These are phyloP conservation scores for Halisarca cf. caerulea DNA, from an alignment of 37 sponge, comb jelly and placozoan species.

Conservation along the genomic window DNA sequence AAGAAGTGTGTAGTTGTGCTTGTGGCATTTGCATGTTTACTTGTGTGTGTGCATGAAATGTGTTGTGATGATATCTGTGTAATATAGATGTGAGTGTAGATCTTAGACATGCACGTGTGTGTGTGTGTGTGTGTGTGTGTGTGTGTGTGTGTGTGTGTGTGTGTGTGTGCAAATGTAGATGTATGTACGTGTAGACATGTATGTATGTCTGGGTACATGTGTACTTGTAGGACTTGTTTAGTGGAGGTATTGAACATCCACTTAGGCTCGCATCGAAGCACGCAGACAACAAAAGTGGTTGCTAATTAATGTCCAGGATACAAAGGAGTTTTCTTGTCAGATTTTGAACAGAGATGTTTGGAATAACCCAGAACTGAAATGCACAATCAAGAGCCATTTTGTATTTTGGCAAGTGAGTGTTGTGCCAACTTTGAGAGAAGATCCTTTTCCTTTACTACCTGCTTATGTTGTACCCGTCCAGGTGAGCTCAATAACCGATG, in stretches of 20 bases:
- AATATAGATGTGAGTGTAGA: background rate
- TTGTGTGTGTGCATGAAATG: background rate
- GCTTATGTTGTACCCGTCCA: constrained; percentile 1
- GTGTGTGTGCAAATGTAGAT: background rate
- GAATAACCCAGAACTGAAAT: constrained; percentile 66
- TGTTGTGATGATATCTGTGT: too few relatives aligned
- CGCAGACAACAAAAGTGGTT: constrained; percentile 56
- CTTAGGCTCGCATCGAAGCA: constrained; percentile 64
- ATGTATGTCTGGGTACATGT: background rate
- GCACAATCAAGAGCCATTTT: constrained; percentile 50
- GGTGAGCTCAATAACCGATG: constrained; percentile 71
- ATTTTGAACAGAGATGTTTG: constrained; percentile 86
- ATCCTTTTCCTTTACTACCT: background rate
- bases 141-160: background rate
- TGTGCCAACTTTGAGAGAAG: too few relatives aligned
- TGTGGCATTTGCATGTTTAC: background rate
- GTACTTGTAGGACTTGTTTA: background rate
- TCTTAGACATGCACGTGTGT: background rate
- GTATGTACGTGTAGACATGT: background rate
- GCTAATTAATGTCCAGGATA: constrained; percentile 81
- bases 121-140: background rate
- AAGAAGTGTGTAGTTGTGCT: constrained; percentile 46
- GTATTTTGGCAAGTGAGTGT: constrained; percentile 82
- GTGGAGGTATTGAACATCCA: too few relatives aligned
- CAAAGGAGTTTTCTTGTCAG: constrained; percentile 81